These are phyloP conservation scores for Megalopta genalis DNA, from an alignment of 1,140 invertebrate species.

Conservation along the genomic window DNA sequence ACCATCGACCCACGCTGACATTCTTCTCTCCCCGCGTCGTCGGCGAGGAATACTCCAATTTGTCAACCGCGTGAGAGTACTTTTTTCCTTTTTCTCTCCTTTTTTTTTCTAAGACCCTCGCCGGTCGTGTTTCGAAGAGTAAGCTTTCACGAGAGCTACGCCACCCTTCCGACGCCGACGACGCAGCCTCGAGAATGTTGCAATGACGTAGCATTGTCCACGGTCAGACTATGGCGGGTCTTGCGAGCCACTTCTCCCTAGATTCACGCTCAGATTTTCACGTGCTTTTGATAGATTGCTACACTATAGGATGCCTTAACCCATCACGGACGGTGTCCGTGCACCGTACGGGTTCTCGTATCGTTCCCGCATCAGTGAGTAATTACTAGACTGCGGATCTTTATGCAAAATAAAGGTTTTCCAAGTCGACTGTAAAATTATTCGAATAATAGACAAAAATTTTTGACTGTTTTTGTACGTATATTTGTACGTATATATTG, in stretches of 20 bases:
- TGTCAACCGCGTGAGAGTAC: conserved; percentile 67
- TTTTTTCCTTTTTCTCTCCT: too few species aligned
- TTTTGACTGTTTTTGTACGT: too few species aligned
- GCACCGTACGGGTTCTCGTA: too few species aligned
- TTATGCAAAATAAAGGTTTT: too few species aligned
- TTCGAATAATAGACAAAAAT: too few species aligned
- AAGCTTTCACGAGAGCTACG: conserved; percentile 33
- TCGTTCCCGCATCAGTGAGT: too few species aligned
- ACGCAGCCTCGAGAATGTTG: conserved; percentile 16
- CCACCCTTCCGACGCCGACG: conserved; percentile 26
- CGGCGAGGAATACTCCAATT: conserved; percentile 69
- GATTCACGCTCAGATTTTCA: background rate
- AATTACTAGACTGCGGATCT: too few species aligned
- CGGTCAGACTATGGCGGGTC: background rate
- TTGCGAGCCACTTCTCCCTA: background rate
- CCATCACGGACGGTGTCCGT: too few species aligned
- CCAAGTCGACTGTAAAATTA: too few species aligned
- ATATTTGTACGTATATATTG: too few species aligned
- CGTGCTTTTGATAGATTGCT: too few species aligned
- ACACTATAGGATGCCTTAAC: too few species aligned
- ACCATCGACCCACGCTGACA: conserved; percentile 60
- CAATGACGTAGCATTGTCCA: conserved; percentile 6
- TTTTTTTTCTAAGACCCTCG: conserved; percentile 58
- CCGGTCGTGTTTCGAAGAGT: conserved; percentile 50
- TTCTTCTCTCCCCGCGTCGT: conserved; percentile 51